Conservation (phyloP, 2,888 invertebrate species). For the Drosophila pseudotalamancana region DNA sequence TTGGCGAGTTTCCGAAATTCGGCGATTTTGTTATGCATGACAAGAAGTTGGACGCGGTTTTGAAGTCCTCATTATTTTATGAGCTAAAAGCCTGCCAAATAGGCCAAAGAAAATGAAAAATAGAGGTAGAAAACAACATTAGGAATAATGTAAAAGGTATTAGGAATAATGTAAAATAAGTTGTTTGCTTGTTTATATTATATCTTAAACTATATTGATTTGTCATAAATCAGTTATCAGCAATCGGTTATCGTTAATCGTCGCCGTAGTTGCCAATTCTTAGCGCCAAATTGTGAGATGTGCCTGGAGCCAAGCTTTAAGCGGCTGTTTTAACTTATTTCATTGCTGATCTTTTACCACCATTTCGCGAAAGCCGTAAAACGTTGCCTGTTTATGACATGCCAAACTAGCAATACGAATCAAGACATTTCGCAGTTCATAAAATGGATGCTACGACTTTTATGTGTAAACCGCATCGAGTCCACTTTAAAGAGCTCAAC, state of each 20-base stretch:
- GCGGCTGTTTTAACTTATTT: no score
- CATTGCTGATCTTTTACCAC: constrained; percentile 1
- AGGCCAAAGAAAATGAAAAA: constrained; percentile 11
- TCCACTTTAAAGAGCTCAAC: constrained; percentile 16
- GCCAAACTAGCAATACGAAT: constrained; percentile 14
- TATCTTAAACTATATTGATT: not conserved
- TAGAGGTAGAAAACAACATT: not conserved
- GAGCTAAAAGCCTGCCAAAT: constrained; percentile 31
- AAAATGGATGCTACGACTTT: constrained; percentile 25
- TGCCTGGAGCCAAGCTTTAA: not conserved
- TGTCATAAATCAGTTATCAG: not conserved
- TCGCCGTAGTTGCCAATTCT: not conserved
- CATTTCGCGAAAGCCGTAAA: constrained; percentile 19
- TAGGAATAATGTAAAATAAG: not conserved
- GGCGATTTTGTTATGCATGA: constrained; percentile 29
- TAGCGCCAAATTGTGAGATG: not conserved
- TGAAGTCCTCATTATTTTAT: constrained; percentile 25
- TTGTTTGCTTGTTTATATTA: not conserved
- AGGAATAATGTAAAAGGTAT: not conserved
- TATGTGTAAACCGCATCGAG: not conserved
- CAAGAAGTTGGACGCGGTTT: constrained; percentile 25
- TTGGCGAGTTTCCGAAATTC: constrained; percentile 34
- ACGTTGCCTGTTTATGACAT: constrained; percentile 30
- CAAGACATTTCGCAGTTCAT: constrained; percentile 28
- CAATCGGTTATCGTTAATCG: not conserved